Base-by-base conservation (phyloP, 2,113 vertebrate species). In the Corythornis madagascariensis region DNA sequence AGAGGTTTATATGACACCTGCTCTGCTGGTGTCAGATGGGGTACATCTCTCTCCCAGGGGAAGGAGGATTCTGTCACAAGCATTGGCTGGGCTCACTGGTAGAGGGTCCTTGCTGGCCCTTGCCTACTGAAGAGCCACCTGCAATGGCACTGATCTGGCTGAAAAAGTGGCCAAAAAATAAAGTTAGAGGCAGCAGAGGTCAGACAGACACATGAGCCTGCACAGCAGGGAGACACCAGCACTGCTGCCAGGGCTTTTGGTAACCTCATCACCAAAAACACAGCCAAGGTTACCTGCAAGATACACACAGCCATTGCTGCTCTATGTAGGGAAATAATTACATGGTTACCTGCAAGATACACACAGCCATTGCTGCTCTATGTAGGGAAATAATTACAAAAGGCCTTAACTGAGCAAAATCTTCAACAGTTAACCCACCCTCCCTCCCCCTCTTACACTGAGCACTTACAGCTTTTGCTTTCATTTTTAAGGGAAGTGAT, bases 171-270 rank as follows among this genome's bases (percentile, higher is more conserved):
- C 13, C 0, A 48, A 16, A 6, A 7, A 8, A 10, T 3, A 20
- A 48, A 22, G 1, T 72, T n/a, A 48, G 25, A 33, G 10, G 63
- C 29, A 67, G 43, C 40, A 64, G 63, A 83, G 29, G 19, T 24
- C 33, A 33, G 24, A 18, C 17, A 38, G 38, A 7, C 31, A 16
- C 4, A 1, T 0, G 3, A 79, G 42, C 40, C 59, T 67, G 67
- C 0, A 0, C 21, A 13, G 38, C 1, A 0, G 11, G 33, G 22
- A 69, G 57, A 52, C 1, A 2, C 40, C 13, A 6, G 59, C 50
- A 61, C n/a, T 1, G 1, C 20, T 13, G 6, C 19, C 9, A 16
- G 31, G 64, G 79, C n/a, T n/a, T n/a, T n/a, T n/a, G n/a, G n/a
- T n/a, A n/a, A n/a, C n/a, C n/a, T n/a, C 47, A 28, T 43, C 64